These are phyloP conservation scores for Caenorhabditis sp. DNA, from an alignment of 2,888 invertebrate species.

Conservation along the genomic window DNA sequence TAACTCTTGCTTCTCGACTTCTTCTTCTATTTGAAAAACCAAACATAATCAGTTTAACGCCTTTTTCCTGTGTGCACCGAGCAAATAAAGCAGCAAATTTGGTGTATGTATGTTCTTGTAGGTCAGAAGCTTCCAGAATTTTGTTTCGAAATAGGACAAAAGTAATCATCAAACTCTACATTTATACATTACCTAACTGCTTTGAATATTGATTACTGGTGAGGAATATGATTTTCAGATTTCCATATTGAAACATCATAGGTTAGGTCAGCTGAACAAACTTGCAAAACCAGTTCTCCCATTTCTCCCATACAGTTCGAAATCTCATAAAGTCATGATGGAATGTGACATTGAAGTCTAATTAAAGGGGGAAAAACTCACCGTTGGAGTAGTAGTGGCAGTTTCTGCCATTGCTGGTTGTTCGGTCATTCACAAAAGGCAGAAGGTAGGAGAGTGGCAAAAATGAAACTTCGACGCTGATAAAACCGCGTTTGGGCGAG, in stretches of 20 bases:
- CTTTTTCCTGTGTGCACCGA: constrained; percentile 51
- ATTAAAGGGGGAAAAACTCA: no score
- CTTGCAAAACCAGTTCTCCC: background rate
- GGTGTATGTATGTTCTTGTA: constrained; percentile 24
- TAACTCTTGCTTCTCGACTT: constrained; percentile 32
- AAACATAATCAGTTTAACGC: constrained; percentile 51
- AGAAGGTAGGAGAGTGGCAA: background rate
- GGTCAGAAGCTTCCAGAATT: constrained; percentile 22
- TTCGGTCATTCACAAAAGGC: background rate
- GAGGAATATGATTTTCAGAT: no score
- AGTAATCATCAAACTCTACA: background rate
- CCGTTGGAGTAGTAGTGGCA: background rate
- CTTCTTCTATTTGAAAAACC: constrained; percentile 34
- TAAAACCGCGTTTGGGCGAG: background rate
- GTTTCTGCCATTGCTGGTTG: background rate
- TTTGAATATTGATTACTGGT: no score
- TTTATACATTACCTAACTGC: no score
- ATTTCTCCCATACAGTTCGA: background rate
- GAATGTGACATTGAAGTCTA: no score
- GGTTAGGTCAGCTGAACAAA: background rate
- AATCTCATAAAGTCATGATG: background rate
- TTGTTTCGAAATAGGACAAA: constrained; percentile 16
- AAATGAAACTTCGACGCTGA: background rate
- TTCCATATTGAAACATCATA: background rate
- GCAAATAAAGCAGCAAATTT: constrained; percentile 36